Base-by-base conservation (phyloP, 2,888 invertebrate species). In the Limnephilus auricula region DNA sequence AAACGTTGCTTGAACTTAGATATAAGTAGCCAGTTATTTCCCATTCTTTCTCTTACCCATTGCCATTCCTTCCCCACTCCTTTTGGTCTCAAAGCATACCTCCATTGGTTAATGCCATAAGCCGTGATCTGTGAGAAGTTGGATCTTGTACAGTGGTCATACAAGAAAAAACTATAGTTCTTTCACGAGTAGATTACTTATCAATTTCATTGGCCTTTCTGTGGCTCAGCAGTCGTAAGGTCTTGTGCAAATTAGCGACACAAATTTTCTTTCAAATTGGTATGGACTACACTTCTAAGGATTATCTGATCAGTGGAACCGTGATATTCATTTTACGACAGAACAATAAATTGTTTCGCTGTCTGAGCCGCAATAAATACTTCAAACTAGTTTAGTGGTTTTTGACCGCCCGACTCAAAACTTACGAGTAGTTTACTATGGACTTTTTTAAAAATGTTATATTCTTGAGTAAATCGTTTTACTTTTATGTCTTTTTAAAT, bases 291-390 rank as follows among this genome's bases (percentile, higher is more conserved):
- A 25, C 65, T 65, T 65, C 65, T 65, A 65, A n/a, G 0, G n/a
- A 65, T 25, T 25, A 65, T 65, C n/a, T 65, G n/a, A n/a, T 65
- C 25, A n/a, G 65, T n/a, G 65, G 25, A 9, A 65, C 6, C 65
- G 9, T n/a, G 65, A 80, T 89, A 83, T 25, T 65, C 65, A n/a
- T n/a, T 90, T 90, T 90, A 90, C 83, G 87, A 80, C 65, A 9
- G 40, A 50, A 80, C 90, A 65, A 87, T 90, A 90, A 90, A 90
- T 90, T 87, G 90, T 79, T 90, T 82, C 12, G 37, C 34, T 37
- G 45, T 86, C 86, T 80, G 32, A 82, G 65, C 65, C n/a, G 65
- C 80, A 34, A 82, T 79, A 90, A 88, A 90, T 82, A 82, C 50
- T 80, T 90, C 34, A 88, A 82, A 82, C 32, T 34, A 18, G 18